A percentile compares a stretch with the other conserved stretches of the same genome.
phyloP scores from a whole-genome alignment of 2,113 vertebrate species.

The Nymphicus hollandicus region DNA sequence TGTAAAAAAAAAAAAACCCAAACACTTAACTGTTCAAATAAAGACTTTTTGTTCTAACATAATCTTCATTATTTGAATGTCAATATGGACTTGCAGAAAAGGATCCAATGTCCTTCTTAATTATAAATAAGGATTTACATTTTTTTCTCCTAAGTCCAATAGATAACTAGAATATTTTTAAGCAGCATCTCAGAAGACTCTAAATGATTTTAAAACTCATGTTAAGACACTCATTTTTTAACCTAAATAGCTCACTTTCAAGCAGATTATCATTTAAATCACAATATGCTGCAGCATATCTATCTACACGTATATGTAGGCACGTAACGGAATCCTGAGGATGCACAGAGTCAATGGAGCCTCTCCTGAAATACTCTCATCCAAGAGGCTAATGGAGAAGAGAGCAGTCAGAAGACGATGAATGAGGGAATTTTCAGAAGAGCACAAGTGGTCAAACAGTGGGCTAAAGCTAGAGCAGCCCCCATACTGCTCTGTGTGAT shows the following conservation, averaged over 20 bases:
- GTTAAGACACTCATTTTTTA: neutral
- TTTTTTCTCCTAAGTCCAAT: neutral
- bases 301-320: neutral
- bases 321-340: neutral
- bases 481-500: neutral
- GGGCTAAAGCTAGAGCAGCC: neutral
- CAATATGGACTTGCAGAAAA: neutral
- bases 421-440: neutral
- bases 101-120: neutral
- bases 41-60: neutral
- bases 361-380: neutral
- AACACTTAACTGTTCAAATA: neutral
- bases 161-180: neutral
- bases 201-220: neutral
- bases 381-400: neutral
- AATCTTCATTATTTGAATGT: neutral
- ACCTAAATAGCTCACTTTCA: neutral
- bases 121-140: neutral
- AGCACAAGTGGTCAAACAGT: neutral
- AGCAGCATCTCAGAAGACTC: neutral
- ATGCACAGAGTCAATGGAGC: neutral
- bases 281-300: neutral
- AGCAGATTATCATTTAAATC: neutral
- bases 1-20: neutral
- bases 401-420: neutral